phyloP scores from a whole-genome alignment of 2,113 vertebrate genomes.

The Girardinichthys multiradiatus region DNA sequence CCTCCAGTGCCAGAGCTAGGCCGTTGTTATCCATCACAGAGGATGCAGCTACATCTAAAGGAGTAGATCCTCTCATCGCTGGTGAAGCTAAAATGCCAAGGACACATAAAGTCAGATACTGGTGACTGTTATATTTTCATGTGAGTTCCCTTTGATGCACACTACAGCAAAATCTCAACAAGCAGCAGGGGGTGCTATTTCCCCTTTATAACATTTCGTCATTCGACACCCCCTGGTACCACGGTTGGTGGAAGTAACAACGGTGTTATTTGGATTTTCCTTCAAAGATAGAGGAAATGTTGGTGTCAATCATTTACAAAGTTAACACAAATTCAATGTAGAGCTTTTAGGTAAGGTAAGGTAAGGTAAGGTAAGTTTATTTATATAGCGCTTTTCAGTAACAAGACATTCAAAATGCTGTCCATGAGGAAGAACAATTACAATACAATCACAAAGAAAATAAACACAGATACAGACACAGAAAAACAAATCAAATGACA shows the following conservation, averaged over 20 bases:
- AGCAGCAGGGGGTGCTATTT: constrained; percentile 74
- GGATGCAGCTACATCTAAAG: constrained; percentile 95
- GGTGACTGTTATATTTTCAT: not conserved
- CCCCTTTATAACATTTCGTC: constrained; percentile 1
- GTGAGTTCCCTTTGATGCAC: not conserved
- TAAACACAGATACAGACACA: no score
- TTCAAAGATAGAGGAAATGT: not conserved
- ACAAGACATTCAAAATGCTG: no score
- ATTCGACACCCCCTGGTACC: not conserved
- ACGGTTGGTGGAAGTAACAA: not conserved
- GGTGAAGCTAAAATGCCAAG: constrained; percentile 86
- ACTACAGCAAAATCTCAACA: not conserved
- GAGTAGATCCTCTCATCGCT: constrained; percentile 97
- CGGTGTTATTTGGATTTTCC: not conserved
- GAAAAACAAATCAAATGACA: no score
- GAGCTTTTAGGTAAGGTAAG: no score
- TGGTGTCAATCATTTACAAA: not conserved
- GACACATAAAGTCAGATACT: constrained; percentile 15
- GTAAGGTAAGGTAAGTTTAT: no score
- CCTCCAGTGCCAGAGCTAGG: constrained; percentile 91
- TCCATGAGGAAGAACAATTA: no score
- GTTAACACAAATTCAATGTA: not conserved
- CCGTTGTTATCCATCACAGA: constrained; percentile 99
- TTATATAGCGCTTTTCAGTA: no score
- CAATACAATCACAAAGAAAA: no score